Evolutionary conservation across 2,113 vertebrate genomes (phyloP).

Genomic region (Thamnaconus septentrionalis): DNA sequence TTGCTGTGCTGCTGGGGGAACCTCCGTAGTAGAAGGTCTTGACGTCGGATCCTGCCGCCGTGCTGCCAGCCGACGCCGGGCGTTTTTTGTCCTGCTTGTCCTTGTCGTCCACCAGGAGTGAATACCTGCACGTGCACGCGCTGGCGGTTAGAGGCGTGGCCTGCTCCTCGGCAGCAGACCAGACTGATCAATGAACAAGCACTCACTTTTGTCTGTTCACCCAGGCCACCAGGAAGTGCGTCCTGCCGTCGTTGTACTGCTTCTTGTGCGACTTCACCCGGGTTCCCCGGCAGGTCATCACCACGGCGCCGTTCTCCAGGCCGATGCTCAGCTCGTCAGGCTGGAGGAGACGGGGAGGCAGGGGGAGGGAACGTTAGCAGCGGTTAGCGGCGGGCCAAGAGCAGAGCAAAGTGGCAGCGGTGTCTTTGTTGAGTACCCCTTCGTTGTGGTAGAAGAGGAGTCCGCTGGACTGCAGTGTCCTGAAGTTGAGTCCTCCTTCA

Average conservation of each 20-base stretch:
- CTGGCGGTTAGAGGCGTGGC: no score
- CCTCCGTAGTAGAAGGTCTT: constrained; percentile 91
- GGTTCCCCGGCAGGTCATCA: constrained; percentile 83
- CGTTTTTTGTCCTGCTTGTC: constrained; percentile 80
- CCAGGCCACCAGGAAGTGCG: constrained; percentile 86
- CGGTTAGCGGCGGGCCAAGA: no score
- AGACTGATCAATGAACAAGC: background rate
- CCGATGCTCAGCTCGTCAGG: constrained; percentile 86
- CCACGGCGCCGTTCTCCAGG: constrained; percentile 88
- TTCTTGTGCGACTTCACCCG: constrained; percentile 84
- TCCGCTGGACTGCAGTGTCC: constrained; percentile 85
- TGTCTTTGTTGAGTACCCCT: constrained; percentile 72
- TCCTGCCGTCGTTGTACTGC: constrained; percentile 86
- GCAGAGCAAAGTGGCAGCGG: background rate
- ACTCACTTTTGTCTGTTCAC: constrained; percentile 84
- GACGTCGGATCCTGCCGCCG: constrained; percentile 31
- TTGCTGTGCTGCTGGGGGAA: constrained; percentile 80
- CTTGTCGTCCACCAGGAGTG: constrained; percentile 88
- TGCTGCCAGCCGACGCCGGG: constrained; percentile 48
- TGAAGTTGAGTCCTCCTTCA: constrained; percentile 93
- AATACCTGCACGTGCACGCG: constrained; percentile 74
- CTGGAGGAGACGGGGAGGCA: constrained; percentile 64
- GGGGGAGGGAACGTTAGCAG: no score
- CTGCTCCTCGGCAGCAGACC: no score
- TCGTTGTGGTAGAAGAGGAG: constrained; percentile 86